Conservation (phyloP, 2,888 invertebrate genomes). For the Prenolepis imparis region DNA sequence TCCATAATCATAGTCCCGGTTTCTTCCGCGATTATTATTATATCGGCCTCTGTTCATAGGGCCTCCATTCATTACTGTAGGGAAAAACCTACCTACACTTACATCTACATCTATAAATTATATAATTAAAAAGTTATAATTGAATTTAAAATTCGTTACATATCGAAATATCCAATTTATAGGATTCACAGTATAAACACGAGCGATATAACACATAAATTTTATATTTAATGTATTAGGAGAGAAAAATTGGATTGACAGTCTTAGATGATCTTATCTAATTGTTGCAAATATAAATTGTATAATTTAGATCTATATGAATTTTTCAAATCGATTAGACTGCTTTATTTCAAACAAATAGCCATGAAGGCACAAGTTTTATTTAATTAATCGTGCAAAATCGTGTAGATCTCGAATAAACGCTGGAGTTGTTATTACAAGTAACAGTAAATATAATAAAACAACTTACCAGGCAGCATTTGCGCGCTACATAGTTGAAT, state of each 20-base stretch:
- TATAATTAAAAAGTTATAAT: not conserved
- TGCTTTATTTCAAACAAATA: not conserved
- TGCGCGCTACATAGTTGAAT: conserved; percentile 25
- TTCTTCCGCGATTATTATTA: not conserved
- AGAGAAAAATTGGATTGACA: not conserved
- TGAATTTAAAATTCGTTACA: conserved; percentile 9
- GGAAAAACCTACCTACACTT: no score
- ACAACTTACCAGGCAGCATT: not conserved
- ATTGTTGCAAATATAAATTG: not conserved
- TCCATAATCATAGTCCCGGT: not conserved
- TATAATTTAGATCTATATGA: not conserved
- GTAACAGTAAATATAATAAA: conserved; percentile 10
- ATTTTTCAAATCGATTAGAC: not conserved
- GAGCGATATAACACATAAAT: not conserved
- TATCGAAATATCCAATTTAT: not conserved
- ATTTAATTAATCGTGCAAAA: not conserved
- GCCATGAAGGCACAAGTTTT: not conserved
- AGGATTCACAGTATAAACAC: not conserved
- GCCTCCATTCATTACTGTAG: no score
- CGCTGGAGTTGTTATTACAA: not conserved
- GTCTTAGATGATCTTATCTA: not conserved
- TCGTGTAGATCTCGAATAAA: not conserved
- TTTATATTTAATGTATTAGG: not conserved
- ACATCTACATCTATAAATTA: conserved; percentile 4
- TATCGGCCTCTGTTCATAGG: no score